Evolutionary conservation across 2,113 vertebrate species (phyloP).

Genomic region (Macrotus californicus): DNA sequence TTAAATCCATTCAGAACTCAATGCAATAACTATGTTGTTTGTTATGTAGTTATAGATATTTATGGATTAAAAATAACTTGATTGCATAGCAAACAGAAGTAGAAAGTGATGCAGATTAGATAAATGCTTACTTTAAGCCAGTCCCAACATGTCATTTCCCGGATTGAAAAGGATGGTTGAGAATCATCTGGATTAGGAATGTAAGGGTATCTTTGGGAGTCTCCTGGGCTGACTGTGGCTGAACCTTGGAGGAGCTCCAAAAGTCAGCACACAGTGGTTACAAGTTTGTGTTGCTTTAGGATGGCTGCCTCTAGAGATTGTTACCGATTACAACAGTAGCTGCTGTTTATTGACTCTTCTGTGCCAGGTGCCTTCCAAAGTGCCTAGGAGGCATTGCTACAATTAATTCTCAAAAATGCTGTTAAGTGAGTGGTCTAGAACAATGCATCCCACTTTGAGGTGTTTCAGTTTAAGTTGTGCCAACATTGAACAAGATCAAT

Average conservation of each 20-base stretch:
- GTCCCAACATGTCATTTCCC: neutral
- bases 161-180: neutral
- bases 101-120: neutral
- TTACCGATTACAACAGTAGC: neutral
- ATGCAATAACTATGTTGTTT: neutral
- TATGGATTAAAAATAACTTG: neutral
- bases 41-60: neutral
- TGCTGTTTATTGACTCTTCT: neutral
- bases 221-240: neutral
- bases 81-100: neutral
- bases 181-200: neutral
- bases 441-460: neutral
- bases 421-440: neutral
- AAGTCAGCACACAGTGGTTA: neutral
- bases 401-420: neutral
- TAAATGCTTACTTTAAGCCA: neutral
- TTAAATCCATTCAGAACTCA: neutral
- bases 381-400: neutral
- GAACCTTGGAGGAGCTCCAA: neutral
- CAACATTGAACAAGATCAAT: neutral
- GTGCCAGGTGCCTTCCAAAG: neutral
- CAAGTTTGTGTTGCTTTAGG: rapidly evolving
- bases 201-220: neutral
- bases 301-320: neutral
- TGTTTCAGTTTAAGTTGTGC: neutral